Evolutionary conservation across 2,888 invertebrate species (phyloP), one percentile per base, ranked within the genome.

Genomic region (Cosmia trapezina): DNA sequence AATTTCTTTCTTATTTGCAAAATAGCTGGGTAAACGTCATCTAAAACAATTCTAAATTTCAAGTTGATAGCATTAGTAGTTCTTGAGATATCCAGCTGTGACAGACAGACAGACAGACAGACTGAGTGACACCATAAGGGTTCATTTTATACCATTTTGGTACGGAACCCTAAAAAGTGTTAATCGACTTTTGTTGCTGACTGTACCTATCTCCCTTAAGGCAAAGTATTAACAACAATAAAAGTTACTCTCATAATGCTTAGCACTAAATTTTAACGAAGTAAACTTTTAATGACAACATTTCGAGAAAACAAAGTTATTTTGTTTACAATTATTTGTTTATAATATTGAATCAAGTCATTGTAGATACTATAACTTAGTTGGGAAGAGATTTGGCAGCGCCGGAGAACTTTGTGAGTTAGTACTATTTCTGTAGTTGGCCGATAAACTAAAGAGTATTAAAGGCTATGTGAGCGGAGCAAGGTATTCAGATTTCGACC

Each of bases 391-490:
- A 64, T 74, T 80, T 49, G 37, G 62, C 49, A 22, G 12, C 4
- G 14, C 54, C 43, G 57, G n/a, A 5, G 53, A 80, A 80, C 57
- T 77, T 77, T 9, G 71, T 57, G 45, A 78, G 61, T 60, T 33
- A 71, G 17, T 71, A 47, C 54, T 56, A 78, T 74, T 59, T 57
- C 80, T 79, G 53, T 37, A 61, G 64, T 59, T 54, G n/a, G 19
- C 7, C 67, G 59, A 80, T 77, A 80, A 67, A 80, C 53, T 45
- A 59, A 28, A 28, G 49, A 73, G 80, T 57, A 73, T 80, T 76
- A 76, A 56, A 56, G 64, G 65, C 73, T 76, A 5, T 61, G 28
- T 8, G 28, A n/a, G 28, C 17, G 37, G 43, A 33, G 17, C 19
- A 60, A 51, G 49, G 64, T 45, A 28, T 61, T 33, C 33, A 61